Evolutionary conservation across 2,113 vertebrate species (phyloP), one percentile per base, ranked within the genome.

Genomic region (Brachypteracias leptosomus): DNA sequence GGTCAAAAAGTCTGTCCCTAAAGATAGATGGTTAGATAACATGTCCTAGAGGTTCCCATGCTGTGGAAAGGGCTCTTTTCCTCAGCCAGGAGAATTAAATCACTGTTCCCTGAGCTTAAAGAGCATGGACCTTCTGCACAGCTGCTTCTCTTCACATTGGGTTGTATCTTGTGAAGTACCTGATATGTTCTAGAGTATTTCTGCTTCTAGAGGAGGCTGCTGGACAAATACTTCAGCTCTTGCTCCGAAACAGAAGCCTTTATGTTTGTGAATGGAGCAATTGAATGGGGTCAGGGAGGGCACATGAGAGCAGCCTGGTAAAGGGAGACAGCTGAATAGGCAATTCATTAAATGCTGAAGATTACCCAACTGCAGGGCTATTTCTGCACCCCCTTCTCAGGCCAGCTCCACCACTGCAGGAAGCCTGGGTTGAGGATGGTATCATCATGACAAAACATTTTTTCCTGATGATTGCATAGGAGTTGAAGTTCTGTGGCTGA

Each of bases 261-360:
- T 95, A 58, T 97, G 74, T 79, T 94, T 81, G 68, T 95, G 92
- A 95, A 89, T 92, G 86, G 82, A 90, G 86, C 80, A 94, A 93
- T 52, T 96, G 86, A 94, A 92, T 66, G 62, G 66, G 83, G 86
- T 94, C 86, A 93, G 70, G n/a, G 83, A 90, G 80, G 83, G 66
- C 89, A 93, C 85, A 92, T 92, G 88, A 95, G 83, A 96, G 65
- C 83, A 92, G 96, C 57, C 70, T 84, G 93, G 61, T 78, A 87
- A 97, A 92, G 44, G 40, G 80, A 95, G 88, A 36, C 31, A 33
- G 73, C 36, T 96, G 86, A 97, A 97, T 92, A 94, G 94, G 89
- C 94, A 93, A 96, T 97, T 97, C 92, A 96, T 96, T 76, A 82
- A 65, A 94, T 89, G 90, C 80, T 96, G 54, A 94, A 86, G 85